Base-by-base conservation (phyloP, 92 coral and sea anemone species). In the Actinostola sp. region DNA sequence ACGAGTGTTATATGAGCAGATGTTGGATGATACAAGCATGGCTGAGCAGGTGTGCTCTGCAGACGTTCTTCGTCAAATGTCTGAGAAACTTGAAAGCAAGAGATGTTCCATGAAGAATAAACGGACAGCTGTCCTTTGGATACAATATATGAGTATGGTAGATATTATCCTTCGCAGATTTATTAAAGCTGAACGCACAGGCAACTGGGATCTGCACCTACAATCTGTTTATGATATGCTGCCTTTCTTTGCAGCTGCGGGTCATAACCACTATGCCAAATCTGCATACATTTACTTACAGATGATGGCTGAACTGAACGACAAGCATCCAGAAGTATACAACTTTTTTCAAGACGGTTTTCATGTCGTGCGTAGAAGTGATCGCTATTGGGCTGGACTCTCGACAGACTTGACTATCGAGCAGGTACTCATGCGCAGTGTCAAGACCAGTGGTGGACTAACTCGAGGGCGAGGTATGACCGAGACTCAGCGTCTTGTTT, bases 311-410 rank as follows among this genome's bases (percentile, higher is more conserved):
- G 75, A 69, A 8, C 43, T 69, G 32, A 23, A 69, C 23, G 42
- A 23, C 27, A 46, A 21, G 19, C 33, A 69, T 20, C 75, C 75
- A 46, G 63, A 46, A 1, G 75, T 69, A 9, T 21, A 69, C n/a
- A 23, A 50, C 15, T 14, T 19, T 23, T 69, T 69, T 66, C 61
- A 24, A 27, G 23, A 50, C 25, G 75, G 75, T 23, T 20, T 12
- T 6, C 75, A 69, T 48, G 75, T 61, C 30, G 67, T 25, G 8
- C 31, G 88, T 17, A 39, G 82, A 8, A 82, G 82, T 38, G 78
- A 82, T 30, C 57, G 78, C n/a, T 11, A 56, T 57, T 77, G 72
- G 89, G 89, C 76, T 25, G 89, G 84, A 8, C 75, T 78, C 4
- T 82, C 82, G 29, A 78, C 84, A 17, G 80, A 84, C 46, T 44